Conservation (phyloP, 2,113 vertebrate genomes). For the Alligator mississippiensis region DNA sequence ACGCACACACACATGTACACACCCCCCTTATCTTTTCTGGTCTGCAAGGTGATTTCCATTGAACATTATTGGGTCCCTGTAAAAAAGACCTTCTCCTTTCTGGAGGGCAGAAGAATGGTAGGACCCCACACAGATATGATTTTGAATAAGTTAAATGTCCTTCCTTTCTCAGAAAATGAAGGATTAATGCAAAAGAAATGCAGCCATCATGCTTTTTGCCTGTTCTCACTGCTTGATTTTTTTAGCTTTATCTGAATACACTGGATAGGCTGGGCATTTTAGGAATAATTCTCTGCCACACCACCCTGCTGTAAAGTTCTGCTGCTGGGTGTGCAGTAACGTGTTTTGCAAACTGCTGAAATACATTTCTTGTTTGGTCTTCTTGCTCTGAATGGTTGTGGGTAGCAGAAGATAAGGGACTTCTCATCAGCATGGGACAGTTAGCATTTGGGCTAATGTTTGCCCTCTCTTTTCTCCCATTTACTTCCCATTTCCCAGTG, state of each 20-base stretch:
- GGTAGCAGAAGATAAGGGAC: neutral
- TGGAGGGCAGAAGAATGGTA: neutral
- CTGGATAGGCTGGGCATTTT: neutral
- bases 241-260: neutral
- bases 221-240: neutral
- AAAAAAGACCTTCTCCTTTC: neutral
- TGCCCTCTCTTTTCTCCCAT: neutral
- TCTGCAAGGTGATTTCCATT: neutral
- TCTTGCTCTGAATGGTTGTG: neutral
- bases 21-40: neutral
- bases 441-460: neutral
- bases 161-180: neutral
- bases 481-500: neutral
- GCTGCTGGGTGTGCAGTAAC: neutral
- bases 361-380: neutral
- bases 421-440: neutral
- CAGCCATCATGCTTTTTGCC: neutral
- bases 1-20: neutral
- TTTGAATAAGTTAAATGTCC: neutral
- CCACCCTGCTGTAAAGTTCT: neutral
- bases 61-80: neutral
- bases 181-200: neutral
- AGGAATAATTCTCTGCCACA: neutral
- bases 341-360: neutral
- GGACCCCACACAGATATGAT: neutral